Conservation (phyloP, 2,888 invertebrate species). For the Volucella inanis region DNA sequence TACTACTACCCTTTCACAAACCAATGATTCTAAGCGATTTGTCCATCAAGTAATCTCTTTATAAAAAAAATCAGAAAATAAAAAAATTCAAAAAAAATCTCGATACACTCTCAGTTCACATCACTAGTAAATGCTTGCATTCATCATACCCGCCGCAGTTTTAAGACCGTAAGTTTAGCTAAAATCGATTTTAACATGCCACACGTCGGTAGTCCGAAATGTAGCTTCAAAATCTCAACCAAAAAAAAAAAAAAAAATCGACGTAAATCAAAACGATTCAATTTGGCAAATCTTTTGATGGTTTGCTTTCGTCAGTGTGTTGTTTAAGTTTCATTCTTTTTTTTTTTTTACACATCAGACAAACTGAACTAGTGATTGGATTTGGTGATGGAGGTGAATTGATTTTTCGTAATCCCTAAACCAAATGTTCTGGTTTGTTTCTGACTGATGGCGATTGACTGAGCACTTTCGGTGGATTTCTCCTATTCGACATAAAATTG, state of each 20-base stretch:
- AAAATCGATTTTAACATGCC: constrained; percentile 20
- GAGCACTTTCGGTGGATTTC: not conserved
- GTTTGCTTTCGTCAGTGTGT: constrained; percentile 5
- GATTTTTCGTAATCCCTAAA: constrained; percentile 41
- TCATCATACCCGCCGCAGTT: constrained; percentile 3
- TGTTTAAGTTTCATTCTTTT: too few relatives aligned
- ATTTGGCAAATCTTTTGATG: constrained; percentile 6
- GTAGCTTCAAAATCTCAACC: too few relatives aligned
- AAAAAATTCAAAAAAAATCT: not conserved
- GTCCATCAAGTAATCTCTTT: too few relatives aligned
- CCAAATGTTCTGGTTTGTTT: constrained; percentile 26
- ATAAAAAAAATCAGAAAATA: not conserved
- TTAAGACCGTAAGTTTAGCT: constrained; percentile 6
- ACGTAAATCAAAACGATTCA: constrained; percentile 29
- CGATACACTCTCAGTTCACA: not conserved
- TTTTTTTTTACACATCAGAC: not conserved
- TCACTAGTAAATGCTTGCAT: constrained; percentile 4
- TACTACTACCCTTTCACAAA: too few relatives aligned
- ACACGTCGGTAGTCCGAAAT: not conserved
- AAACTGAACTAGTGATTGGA: constrained; percentile 34
- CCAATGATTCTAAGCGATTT: too few relatives aligned
- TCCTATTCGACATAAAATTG: not conserved
- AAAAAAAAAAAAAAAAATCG: constrained; percentile 2
- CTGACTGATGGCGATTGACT: not conserved
- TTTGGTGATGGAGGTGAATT: constrained; percentile 25